phyloP scores from a whole-genome alignment of 2,888 invertebrate genomes.

The Lottia scabra region DNA sequence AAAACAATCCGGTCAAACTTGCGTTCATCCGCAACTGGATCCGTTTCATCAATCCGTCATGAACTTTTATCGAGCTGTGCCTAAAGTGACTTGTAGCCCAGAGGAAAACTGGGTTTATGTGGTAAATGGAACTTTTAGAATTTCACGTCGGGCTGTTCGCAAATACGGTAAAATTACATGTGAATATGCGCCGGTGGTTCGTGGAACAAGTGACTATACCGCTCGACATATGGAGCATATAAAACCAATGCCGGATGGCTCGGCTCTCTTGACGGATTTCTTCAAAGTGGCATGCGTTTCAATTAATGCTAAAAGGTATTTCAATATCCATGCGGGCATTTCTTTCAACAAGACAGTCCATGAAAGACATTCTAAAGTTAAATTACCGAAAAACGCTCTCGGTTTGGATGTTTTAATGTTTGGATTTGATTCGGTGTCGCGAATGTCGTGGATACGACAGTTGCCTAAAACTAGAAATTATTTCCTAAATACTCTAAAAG shows the following conservation, averaged over 20 bases:
- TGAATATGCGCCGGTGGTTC: slow-evolving; percentile 72
- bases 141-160: slow-evolving; percentile 72
- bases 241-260: slow-evolving; percentile 46
- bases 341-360: slow-evolving; percentile 35
- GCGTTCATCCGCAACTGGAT: slow-evolving; percentile 78
- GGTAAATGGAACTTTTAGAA: slow-evolving; percentile 75
- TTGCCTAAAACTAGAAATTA: slow-evolving; percentile 61
- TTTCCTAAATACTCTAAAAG: slow-evolving; percentile 54
- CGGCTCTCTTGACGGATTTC: slow-evolving; percentile 54
- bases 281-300: slow-evolving; percentile 60
- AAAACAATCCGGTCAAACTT: slow-evolving; percentile 68
- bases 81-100: slow-evolving; percentile 76
- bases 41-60: slow-evolving; percentile 80
- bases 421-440: slow-evolving; percentile 89
- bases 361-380: slow-evolving; percentile 10
- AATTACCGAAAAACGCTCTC: slow-evolving; percentile 66
- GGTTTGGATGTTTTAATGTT: slow-evolving; percentile 83
- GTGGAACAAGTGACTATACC: slow-evolving; percentile 50
- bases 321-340: slow-evolving; percentile 77
- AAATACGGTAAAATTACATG: slow-evolving; percentile 71
- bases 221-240: slow-evolving; percentile 40
- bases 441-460: slow-evolving; percentile 74
- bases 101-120: slow-evolving; percentile 83
- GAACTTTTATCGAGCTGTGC: slow-evolving; percentile 77
- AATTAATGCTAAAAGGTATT: slow-evolving; percentile 73